Percentiles rank a stretch among this genome's conserved stretches.
Evolutionary conservation across 2,113 vertebrate genomes (phyloP).

Genomic region (Butorides virescens): DNA sequence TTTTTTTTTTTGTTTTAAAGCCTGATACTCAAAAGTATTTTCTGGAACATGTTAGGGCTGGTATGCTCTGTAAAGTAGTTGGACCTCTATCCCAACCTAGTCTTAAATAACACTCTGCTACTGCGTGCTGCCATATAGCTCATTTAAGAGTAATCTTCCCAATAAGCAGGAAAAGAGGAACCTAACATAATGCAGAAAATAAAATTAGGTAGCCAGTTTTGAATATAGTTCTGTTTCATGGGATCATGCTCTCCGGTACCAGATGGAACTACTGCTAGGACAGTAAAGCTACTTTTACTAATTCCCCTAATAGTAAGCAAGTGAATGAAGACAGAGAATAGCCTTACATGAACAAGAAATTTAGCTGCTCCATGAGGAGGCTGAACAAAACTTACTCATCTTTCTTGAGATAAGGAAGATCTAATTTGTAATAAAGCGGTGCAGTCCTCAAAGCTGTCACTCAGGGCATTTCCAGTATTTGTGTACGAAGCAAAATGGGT

Average conservation of each 20-base stretch:
- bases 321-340: not conserved
- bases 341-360: not conserved
- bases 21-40: not conserved
- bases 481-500: not conserved
- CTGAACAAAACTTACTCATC: not conserved
- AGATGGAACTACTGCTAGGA: not conserved
- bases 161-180: not conserved
- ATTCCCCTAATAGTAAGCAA: not conserved
- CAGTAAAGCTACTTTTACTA: not conserved
- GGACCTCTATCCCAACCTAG: not conserved
- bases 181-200: not conserved
- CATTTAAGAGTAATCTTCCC: not conserved
- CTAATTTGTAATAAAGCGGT: not conserved
- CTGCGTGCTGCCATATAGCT: not conserved
- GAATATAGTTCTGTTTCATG: not conserved
- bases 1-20: not conserved
- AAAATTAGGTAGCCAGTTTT: not conserved
- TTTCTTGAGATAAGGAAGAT: not conserved
- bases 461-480: not conserved
- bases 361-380: not conserved
- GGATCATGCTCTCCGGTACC: not conserved
- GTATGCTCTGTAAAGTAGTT: not conserved
- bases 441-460: not conserved
- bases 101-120: not conserved
- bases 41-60: not conserved